Percentiles rank a stretch among this genome's conserved stretches.
Evolutionary conservation across 2,888 invertebrate species (phyloP).

Genomic region (Eupithecia vulgata): DNA sequence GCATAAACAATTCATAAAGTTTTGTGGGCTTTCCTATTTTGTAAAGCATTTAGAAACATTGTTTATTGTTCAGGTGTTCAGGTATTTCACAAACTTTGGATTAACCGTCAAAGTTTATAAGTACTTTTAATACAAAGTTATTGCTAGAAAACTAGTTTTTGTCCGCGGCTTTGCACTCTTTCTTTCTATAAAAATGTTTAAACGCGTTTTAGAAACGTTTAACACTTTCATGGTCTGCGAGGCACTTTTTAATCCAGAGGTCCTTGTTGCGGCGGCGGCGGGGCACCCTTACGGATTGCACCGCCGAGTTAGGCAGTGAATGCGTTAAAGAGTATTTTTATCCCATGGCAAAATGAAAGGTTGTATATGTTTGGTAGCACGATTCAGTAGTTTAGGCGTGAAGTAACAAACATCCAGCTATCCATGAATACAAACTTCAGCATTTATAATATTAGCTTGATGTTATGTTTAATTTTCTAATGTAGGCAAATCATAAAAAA

Average conservation of each 20-base stretch:
- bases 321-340: no score
- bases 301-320: no score
- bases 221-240: no score
- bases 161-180: neutral
- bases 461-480: neutral
- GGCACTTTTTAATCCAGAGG: no score
- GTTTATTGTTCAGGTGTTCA: neutral
- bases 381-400: neutral
- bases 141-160: neutral
- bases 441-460: neutral
- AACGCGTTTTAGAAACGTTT: no score
- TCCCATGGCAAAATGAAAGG: neutral
- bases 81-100: neutral
- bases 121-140: neutral
- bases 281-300: no score
- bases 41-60: conserved; percentile 4
- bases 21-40: conserved; percentile 1
- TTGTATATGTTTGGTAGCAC: neutral
- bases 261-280: no score
- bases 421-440: neutral
- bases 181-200: neutral
- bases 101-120: neutral
- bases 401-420: neutral
- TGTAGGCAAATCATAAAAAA: no score
- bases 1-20: conserved; percentile 2